These are phyloP conservation scores for Pachypanchax playfairii DNA, from an alignment of 2,113 vertebrate genomes.

Conservation along the genomic window DNA sequence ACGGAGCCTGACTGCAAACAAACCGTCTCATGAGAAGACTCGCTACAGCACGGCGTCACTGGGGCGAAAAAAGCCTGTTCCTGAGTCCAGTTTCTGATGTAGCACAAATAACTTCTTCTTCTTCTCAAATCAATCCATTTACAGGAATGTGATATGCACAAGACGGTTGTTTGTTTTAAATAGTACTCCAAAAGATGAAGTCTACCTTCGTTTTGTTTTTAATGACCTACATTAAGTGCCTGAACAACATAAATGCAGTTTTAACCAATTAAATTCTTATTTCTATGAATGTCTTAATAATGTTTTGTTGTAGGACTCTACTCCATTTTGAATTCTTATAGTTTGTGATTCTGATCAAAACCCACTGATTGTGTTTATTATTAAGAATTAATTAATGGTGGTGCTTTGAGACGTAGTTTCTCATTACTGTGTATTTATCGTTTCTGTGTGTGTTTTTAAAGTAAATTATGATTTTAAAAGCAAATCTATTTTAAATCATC, in stretches of 20 bases:
- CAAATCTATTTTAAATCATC: not conserved
- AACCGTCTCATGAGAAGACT: slow-evolving; percentile 69
- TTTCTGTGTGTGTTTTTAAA: slow-evolving; percentile 7
- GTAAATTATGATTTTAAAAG: not conserved
- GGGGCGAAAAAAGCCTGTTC: slow-evolving; percentile 79
- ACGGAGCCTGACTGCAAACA: slow-evolving; percentile 53
- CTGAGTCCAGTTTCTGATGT: slow-evolving; percentile 90
- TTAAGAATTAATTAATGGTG: slow-evolving; percentile 40
- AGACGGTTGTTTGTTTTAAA: slow-evolving; percentile 2
- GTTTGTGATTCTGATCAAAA: slow-evolving; percentile 22
- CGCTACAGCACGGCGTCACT: slow-evolving; percentile 81
- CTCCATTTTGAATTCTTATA: slow-evolving; percentile 9
- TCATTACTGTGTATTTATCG: not conserved
- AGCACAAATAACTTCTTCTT: slow-evolving; percentile 19
- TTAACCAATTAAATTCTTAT: slow-evolving; percentile 34
- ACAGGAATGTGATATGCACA: slow-evolving; percentile 16
- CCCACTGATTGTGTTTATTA: slow-evolving; percentile 48
- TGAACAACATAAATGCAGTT: slow-evolving; percentile 68
- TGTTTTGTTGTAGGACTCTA: slow-evolving; percentile 1
- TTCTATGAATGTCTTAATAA: slow-evolving; percentile 42
- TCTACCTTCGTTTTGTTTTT: slow-evolving; percentile 19
- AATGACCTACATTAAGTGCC: slow-evolving; percentile 66
- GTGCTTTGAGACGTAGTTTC: slow-evolving; percentile 26
- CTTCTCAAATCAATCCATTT: slow-evolving; percentile 53
- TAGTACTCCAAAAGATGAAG: slow-evolving; percentile 18